phyloP scores from a whole-genome alignment of 2,113 vertebrate species.

The Apaloderma vittatum region DNA sequence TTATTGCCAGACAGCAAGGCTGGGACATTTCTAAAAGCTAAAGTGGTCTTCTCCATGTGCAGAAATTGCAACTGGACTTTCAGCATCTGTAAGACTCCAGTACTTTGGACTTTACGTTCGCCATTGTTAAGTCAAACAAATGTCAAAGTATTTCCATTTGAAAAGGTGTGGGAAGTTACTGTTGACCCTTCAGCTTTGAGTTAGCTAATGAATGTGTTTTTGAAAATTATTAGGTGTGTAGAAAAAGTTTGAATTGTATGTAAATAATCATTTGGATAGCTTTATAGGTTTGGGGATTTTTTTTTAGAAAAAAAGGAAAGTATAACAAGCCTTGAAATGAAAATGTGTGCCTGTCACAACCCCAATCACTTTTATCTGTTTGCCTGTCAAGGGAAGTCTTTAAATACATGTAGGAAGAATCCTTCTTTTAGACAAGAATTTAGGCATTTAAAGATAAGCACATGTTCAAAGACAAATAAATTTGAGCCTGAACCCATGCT shows the following conservation, averaged over 20 bases:
- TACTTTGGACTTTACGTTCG: neutral
- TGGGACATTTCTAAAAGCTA: neutral
- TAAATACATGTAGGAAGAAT: neutral
- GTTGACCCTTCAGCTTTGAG: neutral
- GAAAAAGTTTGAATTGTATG: neutral
- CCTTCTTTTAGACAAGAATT: neutral
- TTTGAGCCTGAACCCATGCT: neutral
- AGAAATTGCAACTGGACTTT: neutral
- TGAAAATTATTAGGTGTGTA: neutral
- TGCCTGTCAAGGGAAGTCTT: neutral
- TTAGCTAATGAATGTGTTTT: neutral
- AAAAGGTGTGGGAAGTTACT: neutral
- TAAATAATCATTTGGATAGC: neutral
- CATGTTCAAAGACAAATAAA: neutral
- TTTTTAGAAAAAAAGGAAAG: neutral
- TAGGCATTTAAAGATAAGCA: neutral
- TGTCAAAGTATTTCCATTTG: neutral
- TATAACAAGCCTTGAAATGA: neutral
- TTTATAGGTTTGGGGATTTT: neutral
- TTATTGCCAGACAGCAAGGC: neutral
- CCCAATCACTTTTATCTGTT: neutral
- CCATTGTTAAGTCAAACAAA: neutral
- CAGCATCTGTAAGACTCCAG: neutral
- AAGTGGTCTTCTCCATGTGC: fast-evolving
- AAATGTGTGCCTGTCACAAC: neutral